Conservation (phyloP, 2,888 invertebrate genomes). For the Girardia tigrina region DNA sequence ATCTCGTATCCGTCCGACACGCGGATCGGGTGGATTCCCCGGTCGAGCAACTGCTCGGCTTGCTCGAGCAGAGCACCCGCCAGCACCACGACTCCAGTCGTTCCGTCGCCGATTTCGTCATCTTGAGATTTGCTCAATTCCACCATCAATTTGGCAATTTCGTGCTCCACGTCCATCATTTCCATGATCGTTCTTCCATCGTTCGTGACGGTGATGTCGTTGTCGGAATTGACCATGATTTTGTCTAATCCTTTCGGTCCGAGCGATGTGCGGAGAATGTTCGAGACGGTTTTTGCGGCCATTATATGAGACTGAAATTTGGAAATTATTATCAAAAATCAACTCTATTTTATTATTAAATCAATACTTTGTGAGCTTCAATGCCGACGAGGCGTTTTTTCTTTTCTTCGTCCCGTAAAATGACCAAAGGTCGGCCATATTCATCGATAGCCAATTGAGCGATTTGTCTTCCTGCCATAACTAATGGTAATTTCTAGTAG, state of each 20-base stretch:
- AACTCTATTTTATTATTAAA: conserved; percentile 11
- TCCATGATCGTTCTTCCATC: conserved; percentile 98
- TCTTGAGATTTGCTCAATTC: conserved; percentile 95
- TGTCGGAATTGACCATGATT: conserved; percentile 88
- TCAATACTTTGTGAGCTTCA: conserved; percentile 82
- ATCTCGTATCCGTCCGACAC: conserved; percentile 96
- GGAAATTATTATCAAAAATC: conserved; percentile 38
- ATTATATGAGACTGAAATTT: conserved; percentile 76
- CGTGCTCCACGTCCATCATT: conserved; percentile 95
- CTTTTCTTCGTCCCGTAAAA: conserved; percentile 81
- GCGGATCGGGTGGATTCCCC: conserved; percentile 93
- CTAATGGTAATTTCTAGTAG: conserved; percentile 23
- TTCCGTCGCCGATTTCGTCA: conserved; percentile 98
- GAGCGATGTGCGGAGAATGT: conserved; percentile 74
- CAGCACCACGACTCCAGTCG: conserved; percentile 66
- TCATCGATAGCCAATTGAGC: conserved; percentile 76
- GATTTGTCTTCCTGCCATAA: conserved; percentile 24
- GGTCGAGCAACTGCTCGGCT: conserved; percentile 75
- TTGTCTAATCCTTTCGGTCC: conserved; percentile 93
- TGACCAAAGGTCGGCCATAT: conserved; percentile 91
- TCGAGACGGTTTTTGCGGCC: conserved; percentile 82
- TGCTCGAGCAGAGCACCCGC: conserved; percentile 83
- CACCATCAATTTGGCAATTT: conserved; percentile 92
- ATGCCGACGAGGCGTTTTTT: conserved; percentile 84
- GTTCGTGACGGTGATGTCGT: conserved; percentile 90